phyloP scores from a whole-genome alignment of 1,140 invertebrate genomes.

The Drosophila ironensis region DNA sequence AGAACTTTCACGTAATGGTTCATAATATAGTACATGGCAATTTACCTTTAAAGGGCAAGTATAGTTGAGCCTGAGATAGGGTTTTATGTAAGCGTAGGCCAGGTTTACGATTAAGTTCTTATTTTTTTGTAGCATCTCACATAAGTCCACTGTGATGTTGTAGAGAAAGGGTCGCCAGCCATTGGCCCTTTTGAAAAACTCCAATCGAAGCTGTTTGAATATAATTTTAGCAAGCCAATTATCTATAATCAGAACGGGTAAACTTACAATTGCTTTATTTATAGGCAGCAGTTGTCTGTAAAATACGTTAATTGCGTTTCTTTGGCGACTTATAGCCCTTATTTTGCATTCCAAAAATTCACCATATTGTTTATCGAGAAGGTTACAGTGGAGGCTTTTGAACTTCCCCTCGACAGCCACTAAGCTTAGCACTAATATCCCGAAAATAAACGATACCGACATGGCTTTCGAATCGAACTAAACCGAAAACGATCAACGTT shows the following conservation, averaged over 20 bases:
- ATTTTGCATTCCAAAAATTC: conserved; percentile 12
- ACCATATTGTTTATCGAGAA: not conserved
- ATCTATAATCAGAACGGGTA: no score
- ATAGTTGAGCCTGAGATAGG: not conserved
- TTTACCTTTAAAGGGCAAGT: not conserved
- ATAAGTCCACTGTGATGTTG: conserved; percentile 1
- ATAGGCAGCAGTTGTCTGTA: not conserved
- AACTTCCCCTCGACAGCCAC: conserved; percentile 9
- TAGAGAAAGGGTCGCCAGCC: conserved; percentile 14
- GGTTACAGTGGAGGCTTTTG: conserved; percentile 11
- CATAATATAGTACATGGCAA: not conserved
- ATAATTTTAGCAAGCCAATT: not conserved
- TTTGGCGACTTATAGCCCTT: conserved; percentile 16
- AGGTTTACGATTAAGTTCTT: not conserved
- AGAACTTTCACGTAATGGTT: no score
- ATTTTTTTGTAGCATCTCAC: not conserved
- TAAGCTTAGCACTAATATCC: not conserved
- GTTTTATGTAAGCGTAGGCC: not conserved
- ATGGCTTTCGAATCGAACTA: no score
- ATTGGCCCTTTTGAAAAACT: conserved; percentile 12
- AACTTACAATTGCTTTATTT: not conserved
- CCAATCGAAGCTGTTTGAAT: conserved; percentile 4
- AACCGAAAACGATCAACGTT: no score
- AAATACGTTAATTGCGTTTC: conserved; percentile 9
- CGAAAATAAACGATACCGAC: no score